phyloP scores from a whole-genome alignment of 2,113 vertebrate species.

The Oncorhynchus nerka region DNA sequence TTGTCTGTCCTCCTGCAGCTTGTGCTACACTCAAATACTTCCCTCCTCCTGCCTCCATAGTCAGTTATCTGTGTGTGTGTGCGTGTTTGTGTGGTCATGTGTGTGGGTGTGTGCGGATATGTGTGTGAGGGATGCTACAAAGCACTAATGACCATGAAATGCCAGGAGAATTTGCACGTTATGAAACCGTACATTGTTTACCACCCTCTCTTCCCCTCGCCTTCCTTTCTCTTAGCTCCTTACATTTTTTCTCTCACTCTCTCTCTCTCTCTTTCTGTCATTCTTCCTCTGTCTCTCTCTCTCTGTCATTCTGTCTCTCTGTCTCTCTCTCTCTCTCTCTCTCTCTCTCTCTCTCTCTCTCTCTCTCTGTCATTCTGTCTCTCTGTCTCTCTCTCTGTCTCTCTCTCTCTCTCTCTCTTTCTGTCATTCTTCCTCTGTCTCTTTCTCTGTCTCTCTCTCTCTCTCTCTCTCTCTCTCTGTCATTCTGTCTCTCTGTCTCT shows the following conservation, averaged over 20 bases:
- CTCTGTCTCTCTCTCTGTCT: neutral
- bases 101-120: neutral
- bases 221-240: constrained; percentile 8
- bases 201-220: constrained; percentile 13
- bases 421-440: too few species aligned
- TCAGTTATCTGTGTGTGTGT: neutral
- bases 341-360: neutral
- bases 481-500: too few species aligned
- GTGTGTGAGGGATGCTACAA: constrained; percentile 22
- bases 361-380: neutral
- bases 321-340: neutral
- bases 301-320: neutral
- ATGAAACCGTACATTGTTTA: constrained; percentile 47
- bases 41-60: constrained; percentile 10
- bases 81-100: too few species aligned
- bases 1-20: constrained; percentile 45
- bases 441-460: neutral
- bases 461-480: neutral
- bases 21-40: constrained; percentile 27
- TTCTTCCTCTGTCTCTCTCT: neutral
- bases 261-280: too few species aligned
- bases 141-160: constrained; percentile 49
- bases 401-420: too few species aligned
- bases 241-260: neutral
- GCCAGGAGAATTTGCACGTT: constrained; percentile 58